Percentiles rank a stretch among this genome's conserved stretches.
Evolutionary conservation across 2,797 vertebrate genomes (phyloP).

Genomic region (Gallinago solitaria): DNA sequence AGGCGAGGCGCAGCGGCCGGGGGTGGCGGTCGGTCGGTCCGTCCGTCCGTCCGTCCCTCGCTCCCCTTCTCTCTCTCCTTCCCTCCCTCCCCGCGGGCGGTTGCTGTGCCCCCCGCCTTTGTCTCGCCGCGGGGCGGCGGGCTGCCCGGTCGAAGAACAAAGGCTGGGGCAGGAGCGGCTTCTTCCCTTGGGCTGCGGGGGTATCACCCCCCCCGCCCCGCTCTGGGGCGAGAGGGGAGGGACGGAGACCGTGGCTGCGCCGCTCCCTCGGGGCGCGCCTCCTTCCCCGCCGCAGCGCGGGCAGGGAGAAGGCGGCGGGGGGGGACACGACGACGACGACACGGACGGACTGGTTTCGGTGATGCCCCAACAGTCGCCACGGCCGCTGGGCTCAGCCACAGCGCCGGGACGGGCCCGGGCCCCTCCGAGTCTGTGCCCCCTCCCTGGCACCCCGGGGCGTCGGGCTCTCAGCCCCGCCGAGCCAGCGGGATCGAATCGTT

Average conservation of each 20-base stretch:
- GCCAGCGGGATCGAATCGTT: not conserved
- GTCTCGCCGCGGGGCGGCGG: not conserved
- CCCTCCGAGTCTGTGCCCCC: too few relatives aligned
- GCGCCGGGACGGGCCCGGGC: not conserved
- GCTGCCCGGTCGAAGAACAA: not conserved
- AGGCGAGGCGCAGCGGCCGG: not conserved
- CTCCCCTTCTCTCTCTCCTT: not conserved
- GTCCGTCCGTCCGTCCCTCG: not conserved
- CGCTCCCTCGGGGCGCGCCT: conserved; percentile 13
- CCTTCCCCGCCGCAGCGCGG: not conserved
- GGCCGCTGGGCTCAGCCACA: not conserved
- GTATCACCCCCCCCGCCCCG: not conserved
- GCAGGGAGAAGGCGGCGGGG: not conserved
- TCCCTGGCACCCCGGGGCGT: not conserved
- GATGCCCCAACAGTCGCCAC: not conserved
- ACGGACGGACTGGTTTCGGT: not conserved
- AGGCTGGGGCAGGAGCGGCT: not conserved
- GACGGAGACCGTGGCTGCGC: not conserved
- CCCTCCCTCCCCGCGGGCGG: not conserved
- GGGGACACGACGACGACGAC: not conserved
- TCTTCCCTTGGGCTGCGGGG: not conserved
- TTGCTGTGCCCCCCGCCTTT: not conserved
- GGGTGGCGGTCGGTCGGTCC: not conserved
- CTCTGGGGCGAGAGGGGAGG: not conserved
- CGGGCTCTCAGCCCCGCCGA: not conserved